Evolutionary conservation across 2,888 invertebrate genomes (phyloP).

Genomic region (Melanostoma scalare): DNA sequence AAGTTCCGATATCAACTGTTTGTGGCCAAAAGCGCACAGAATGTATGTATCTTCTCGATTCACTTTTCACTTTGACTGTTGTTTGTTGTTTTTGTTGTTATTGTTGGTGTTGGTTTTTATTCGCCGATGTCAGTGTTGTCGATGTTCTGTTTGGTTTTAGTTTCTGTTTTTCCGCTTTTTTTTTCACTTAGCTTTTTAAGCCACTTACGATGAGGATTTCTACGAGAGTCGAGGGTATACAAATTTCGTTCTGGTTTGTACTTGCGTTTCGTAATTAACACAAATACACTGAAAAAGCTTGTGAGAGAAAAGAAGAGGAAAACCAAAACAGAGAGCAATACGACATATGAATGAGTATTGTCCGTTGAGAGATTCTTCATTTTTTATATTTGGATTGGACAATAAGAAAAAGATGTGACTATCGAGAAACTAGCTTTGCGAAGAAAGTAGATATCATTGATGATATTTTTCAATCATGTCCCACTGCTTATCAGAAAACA

Average conservation of each 20-base stretch:
- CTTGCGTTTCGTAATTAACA: neutral
- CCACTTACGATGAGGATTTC: conserved; percentile 3
- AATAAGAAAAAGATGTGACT: too few species aligned
- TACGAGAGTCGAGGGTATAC: conserved; percentile 4
- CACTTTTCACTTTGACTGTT: conserved; percentile 69
- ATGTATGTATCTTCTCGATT: conserved; percentile 72
- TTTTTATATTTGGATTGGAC: too few species aligned
- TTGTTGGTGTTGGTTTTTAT: conserved; percentile 41
- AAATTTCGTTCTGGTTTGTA: conserved; percentile 14
- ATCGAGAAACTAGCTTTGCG: conserved; percentile 6
- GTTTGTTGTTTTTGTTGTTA: conserved; percentile 54
- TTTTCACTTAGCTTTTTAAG: conserved; percentile 14
- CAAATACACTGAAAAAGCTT: conserved; percentile 20
- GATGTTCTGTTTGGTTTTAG: conserved; percentile 14
- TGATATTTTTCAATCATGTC: conserved; percentile 19
- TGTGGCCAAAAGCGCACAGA: conserved; percentile 72
- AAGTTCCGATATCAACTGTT: conserved; percentile 73
- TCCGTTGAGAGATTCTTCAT: too few species aligned
- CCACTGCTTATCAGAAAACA: neutral
- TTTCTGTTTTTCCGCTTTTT: conserved; percentile 12
- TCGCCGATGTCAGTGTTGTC: neutral
- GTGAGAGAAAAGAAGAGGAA: conserved; percentile 5
- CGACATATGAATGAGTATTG: too few species aligned
- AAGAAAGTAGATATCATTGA: conserved; percentile 20
- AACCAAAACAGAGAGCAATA: conserved; percentile 60